Conservation (phyloP, 2,888 invertebrate species). For the Atrina japonica region DNA sequence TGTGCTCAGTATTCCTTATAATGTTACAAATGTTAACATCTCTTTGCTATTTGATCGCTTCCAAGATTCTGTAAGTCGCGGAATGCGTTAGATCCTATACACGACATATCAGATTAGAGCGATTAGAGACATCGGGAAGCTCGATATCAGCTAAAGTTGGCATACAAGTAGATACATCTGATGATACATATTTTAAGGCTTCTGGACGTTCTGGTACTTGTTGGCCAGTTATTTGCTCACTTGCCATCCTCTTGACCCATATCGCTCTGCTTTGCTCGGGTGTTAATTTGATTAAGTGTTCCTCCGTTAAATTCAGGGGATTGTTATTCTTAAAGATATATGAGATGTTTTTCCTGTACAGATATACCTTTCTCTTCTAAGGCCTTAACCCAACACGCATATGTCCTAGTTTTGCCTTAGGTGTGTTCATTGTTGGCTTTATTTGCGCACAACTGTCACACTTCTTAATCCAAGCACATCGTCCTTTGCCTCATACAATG, state of each 20-base stretch:
- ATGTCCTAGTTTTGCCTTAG: conserved; percentile 21
- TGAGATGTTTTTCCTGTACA: too few relatives aligned
- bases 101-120: too few relatives aligned
- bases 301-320: neutral
- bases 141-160: neutral
- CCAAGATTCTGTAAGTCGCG: too few relatives aligned
- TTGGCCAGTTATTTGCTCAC: neutral
- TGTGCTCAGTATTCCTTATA: too few relatives aligned
- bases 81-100: too few relatives aligned
- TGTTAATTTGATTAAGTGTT: neutral
- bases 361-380: neutral
- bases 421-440: conserved; percentile 33
- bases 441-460: conserved; percentile 29
- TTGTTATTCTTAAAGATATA: neutral
- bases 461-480: conserved; percentile 16
- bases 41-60: too few relatives aligned
- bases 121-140: neutral
- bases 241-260: neutral
- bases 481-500: conserved; percentile 34
- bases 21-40: too few relatives aligned
- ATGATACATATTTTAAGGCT: neutral
- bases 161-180: neutral
- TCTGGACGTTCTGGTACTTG: neutral
- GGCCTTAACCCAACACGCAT: conserved; percentile 1
- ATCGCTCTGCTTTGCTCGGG: neutral